Conservation (phyloP, 2,113 vertebrate genomes). For the Hirundichthys speculiger region DNA sequence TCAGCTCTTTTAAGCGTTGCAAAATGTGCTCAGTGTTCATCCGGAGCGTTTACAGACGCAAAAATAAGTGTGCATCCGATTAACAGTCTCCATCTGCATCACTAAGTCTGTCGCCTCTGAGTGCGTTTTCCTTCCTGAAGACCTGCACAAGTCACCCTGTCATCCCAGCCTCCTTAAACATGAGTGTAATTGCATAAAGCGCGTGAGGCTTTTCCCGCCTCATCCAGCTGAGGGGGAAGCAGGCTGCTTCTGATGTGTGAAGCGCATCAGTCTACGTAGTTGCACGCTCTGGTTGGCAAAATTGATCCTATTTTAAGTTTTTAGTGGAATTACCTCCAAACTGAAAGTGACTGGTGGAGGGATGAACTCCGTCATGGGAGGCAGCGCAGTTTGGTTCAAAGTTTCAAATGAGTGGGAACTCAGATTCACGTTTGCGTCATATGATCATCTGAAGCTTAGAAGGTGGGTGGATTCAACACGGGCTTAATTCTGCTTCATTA, state of each 20-base stretch:
- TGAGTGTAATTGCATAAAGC: conserved; percentile 63
- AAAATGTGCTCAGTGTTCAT: conserved; percentile 20
- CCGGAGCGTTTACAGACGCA: conserved; percentile 31
- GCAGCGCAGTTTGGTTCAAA: neutral
- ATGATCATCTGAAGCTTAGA: neutral
- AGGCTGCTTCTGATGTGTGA: conserved; percentile 27
- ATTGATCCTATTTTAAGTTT: conserved; percentile 42
- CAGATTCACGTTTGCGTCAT: conserved; percentile 1
- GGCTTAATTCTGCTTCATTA: conserved; percentile 12
- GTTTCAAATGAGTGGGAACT: conserved; percentile 15
- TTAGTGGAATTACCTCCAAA: conserved; percentile 34
- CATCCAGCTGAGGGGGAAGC: conserved; percentile 21
- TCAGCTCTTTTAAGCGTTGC: conserved; percentile 3
- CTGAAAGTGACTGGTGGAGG: conserved; percentile 8
- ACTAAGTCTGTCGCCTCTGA: conserved; percentile 9
- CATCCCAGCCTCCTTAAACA: conserved; percentile 32
- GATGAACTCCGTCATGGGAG: neutral
- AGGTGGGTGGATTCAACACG: neutral
- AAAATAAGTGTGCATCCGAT: conserved; percentile 22
- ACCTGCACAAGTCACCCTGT: conserved; percentile 30
- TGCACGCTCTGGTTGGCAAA: conserved; percentile 17
- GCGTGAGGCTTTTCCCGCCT: conserved; percentile 18
- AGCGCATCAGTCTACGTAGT: conserved; percentile 35
- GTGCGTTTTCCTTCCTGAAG: conserved; percentile 14
- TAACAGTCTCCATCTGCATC: conserved; percentile 52